phyloP scores from a whole-genome alignment of 2,113 vertebrate species.

The Colistium nudipinnis region DNA sequence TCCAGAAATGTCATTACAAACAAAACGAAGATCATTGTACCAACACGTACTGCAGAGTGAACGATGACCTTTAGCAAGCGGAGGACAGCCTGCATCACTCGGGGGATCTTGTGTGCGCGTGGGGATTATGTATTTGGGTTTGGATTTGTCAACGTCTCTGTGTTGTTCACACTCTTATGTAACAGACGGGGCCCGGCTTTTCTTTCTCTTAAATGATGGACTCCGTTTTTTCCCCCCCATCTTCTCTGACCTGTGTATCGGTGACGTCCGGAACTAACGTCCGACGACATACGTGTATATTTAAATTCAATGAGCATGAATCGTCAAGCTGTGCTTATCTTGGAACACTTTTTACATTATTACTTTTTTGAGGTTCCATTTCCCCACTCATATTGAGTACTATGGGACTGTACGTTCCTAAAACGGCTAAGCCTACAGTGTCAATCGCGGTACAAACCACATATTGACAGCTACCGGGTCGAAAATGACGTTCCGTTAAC shows the following conservation, averaged over 20 bases:
- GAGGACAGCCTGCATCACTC: slow-evolving; percentile 32
- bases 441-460: neutral
- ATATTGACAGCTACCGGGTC: neutral
- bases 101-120: too few species aligned
- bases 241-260: slow-evolving; percentile 33
- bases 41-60: too few species aligned
- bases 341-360: too few species aligned
- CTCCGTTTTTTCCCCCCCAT: slow-evolving; percentile 46
- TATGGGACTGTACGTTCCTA: too few species aligned
- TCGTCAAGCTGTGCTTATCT: slow-evolving; percentile 39
- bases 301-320: slow-evolving; percentile 33
- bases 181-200: slow-evolving; percentile 35
- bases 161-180: too few species aligned
- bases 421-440: slow-evolving; percentile 1
- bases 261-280: slow-evolving; percentile 53
- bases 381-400: slow-evolving; percentile 3
- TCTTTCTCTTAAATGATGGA: slow-evolving; percentile 50
- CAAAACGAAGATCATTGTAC: slow-evolving; percentile 29
- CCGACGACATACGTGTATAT: slow-evolving; percentile 27
- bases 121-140: too few species aligned
- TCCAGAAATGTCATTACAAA: slow-evolving; percentile 29
- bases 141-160: too few species aligned
- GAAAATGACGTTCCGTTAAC: too few species aligned
- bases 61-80: slow-evolving; percentile 38
- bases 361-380: too few species aligned